These are phyloP conservation scores for Pluvianellus socialis DNA, from an alignment of 2,113 vertebrate genomes.

Conservation along the genomic window DNA sequence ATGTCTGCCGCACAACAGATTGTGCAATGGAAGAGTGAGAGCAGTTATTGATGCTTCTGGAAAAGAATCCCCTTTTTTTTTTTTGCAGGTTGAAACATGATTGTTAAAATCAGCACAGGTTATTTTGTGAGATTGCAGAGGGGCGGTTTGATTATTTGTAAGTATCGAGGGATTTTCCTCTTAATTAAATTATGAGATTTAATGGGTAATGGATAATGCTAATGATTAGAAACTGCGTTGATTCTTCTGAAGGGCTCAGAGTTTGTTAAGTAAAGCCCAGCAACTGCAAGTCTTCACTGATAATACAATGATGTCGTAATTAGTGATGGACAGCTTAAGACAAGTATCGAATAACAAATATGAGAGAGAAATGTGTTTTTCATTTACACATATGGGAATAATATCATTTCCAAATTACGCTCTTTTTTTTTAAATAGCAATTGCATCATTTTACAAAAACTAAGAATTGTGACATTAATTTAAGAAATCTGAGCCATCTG, in stretches of 20 bases:
- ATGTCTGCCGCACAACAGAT: conserved; percentile 43
- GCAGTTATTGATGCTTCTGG: conserved; percentile 42
- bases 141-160: background rate
- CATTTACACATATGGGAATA: background rate
- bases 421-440: background rate
- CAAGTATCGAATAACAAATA: background rate
- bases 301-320: background rate
- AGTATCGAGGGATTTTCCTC: background rate
- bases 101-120: background rate
- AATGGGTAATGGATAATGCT: background rate
- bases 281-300: background rate
- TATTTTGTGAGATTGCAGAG: background rate
- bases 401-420: background rate
- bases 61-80: background rate
- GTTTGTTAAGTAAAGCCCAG: background rate
- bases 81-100: background rate
- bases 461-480: background rate
- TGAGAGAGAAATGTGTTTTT: background rate
- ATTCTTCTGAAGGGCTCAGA: background rate
- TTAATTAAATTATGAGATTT: background rate
- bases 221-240: background rate
- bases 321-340: background rate
- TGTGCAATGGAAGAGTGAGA: conserved; percentile 44
- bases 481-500: background rate
- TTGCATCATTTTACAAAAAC: background rate